Conservation (phyloP, 1,140 invertebrate genomes). For the Danaus plexippus region DNA sequence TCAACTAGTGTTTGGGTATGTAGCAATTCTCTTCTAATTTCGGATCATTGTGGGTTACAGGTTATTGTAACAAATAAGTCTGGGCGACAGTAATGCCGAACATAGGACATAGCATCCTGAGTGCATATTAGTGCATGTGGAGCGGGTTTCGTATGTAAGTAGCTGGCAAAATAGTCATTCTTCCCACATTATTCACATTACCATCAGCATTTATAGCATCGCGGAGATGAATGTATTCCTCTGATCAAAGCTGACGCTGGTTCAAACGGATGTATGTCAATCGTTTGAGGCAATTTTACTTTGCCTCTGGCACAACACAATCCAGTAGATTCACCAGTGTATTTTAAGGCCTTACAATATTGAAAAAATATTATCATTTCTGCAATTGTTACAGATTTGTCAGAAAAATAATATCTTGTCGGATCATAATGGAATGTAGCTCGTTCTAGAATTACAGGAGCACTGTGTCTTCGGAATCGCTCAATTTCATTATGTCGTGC, state of each 20-base stretch:
- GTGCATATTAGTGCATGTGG: slow-evolving; percentile 57
- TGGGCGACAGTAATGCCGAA: slow-evolving; percentile 47
- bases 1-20: too few species aligned
- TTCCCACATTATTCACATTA: too few species aligned
- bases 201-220: too few species aligned
- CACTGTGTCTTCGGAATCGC: slow-evolving; percentile 26
- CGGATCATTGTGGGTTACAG: slow-evolving; percentile 68
- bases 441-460: too few species aligned
- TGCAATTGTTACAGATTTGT: slow-evolving; percentile 29
- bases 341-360: slow-evolving; percentile 47
- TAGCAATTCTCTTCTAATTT: slow-evolving; percentile 39
- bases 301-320: too few species aligned
- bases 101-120: slow-evolving; percentile 59
- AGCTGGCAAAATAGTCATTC: slow-evolving; percentile 40
- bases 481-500: too few species aligned
- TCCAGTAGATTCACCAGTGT: too few species aligned
- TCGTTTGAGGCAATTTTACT: too few species aligned
- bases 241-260: slow-evolving; percentile 43
- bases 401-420: slow-evolving; percentile 26
- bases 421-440: slow-evolving; percentile 31
- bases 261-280: too few species aligned
- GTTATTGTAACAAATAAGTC: slow-evolving; percentile 64
- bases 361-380: slow-evolving; percentile 30
- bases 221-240: too few species aligned
- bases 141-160: slow-evolving; percentile 45